phyloP scores from a whole-genome alignment of 2,113 vertebrate species.

The Gymnobelideus leadbeateri region DNA sequence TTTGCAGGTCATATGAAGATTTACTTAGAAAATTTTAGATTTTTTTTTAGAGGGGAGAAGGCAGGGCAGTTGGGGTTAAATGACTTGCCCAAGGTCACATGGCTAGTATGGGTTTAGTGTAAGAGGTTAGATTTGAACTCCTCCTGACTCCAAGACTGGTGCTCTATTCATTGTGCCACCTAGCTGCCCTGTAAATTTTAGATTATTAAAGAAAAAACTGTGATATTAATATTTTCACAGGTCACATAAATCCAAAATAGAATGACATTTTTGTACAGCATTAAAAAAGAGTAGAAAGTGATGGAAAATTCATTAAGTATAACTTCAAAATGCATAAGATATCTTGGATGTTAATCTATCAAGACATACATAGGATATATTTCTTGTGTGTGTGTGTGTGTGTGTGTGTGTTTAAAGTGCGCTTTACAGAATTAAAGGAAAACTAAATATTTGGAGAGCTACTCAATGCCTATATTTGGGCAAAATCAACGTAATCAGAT shows the following conservation, averaged over 20 bases:
- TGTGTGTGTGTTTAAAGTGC: background rate
- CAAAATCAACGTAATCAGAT: background rate
- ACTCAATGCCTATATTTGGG: background rate
- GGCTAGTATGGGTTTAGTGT: too few species aligned
- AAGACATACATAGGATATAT: background rate
- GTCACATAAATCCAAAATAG: background rate
- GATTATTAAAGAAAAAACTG: background rate
- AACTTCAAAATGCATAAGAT: background rate
- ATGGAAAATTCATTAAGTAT: background rate
- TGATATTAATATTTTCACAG: background rate
- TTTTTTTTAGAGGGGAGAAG: too few species aligned
- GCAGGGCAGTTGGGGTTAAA: too few species aligned
- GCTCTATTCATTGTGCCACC: too few species aligned
- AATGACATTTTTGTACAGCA: background rate
- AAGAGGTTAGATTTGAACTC: too few species aligned
- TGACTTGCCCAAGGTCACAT: too few species aligned
- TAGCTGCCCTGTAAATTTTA: too few species aligned
- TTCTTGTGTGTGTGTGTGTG: background rate
- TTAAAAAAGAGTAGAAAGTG: background rate
- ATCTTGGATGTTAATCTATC: background rate
- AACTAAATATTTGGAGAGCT: background rate
- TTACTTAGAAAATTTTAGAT: background rate
- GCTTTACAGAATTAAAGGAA: background rate
- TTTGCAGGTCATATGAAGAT: background rate
- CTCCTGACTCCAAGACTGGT: too few species aligned